phyloP scores from a whole-genome alignment of 1,140 invertebrate species.

The Cotesia chilonis region DNA sequence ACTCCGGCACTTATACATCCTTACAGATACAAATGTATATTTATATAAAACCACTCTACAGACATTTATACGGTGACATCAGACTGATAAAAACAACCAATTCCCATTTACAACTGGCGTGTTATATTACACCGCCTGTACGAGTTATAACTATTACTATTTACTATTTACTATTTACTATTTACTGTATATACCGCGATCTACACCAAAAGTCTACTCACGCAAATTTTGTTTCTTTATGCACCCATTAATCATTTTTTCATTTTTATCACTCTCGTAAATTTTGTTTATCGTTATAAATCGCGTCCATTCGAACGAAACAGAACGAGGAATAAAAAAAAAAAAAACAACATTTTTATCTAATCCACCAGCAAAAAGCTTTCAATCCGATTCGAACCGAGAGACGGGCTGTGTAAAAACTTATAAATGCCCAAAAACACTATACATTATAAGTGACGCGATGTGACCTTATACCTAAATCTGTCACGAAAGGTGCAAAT shows the following conservation, averaged over 20 bases:
- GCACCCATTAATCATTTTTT: not conserved
- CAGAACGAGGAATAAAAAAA: not conserved
- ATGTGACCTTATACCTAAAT: not conserved
- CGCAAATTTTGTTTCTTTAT: not conserved
- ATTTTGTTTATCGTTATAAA: conserved; percentile 12
- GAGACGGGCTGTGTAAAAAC: too few relatives aligned
- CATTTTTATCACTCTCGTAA: conserved; percentile 5
- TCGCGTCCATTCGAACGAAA: not conserved
- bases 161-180: too few relatives aligned
- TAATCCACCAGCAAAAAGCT: too few relatives aligned
- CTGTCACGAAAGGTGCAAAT: too few relatives aligned
- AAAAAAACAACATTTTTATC: not conserved
- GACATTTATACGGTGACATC: conserved; percentile 4
- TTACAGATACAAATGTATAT: not conserved
- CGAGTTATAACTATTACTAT: not conserved
- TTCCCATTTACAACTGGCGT: not conserved
- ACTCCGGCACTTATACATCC: not conserved
- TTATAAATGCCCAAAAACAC: not conserved
- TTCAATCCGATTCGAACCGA: too few relatives aligned
- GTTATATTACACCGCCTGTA: too few relatives aligned
- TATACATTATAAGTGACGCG: not conserved
- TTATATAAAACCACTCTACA: not conserved
- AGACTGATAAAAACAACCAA: conserved; percentile 4
- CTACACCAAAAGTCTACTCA: not conserved
- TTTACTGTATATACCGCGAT: too few relatives aligned